Base-by-base conservation (phyloP, 2,797 vertebrate species). In the Hippocampus kuda region DNA sequence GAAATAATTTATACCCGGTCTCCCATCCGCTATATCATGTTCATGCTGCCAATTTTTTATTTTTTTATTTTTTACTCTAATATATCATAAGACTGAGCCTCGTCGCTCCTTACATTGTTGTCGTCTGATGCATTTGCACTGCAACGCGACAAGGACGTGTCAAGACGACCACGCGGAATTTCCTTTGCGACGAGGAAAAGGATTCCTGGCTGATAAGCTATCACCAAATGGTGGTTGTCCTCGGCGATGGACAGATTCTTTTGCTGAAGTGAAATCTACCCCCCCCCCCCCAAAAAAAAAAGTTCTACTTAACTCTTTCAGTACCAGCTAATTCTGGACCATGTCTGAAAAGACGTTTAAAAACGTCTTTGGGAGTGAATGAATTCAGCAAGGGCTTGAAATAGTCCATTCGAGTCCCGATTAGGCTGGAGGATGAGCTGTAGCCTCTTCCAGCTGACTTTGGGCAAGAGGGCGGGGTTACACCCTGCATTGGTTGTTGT, bases 151-250 rank as follows among this genome's bases (percentile, higher is more conserved):
- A 48, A 65, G 63, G 63, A 26, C 44, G 24, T 65, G 38, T 65
- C 63, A 18, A 18, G 42, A 27, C 24, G 24, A 48, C 24, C 44
- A 12, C 62, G 27, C 18, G 63, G 63, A 65, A 65, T 65, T 48
- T 65, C 34, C 63, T 48, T 38, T 9, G 44, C 15, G 24, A 65
- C 44, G 63, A 48, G 42, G 13, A 65, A 65, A 48, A 65, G 15
- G 63, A 65, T 65, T 65, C 44, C 63, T 26, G 24, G 24, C n/a
- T 48, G 63, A 65, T 65, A 65, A 65, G 20, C 42, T 9, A 27
- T 64, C 62, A 26, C 38, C 5, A n/a, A n/a, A 13, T 42, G 2
- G n/a, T 7, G 24, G 6, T 26, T 24, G 63, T 65, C 63, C 63
- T 65, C 16, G 42, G 62, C 12, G 26, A 7, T 2, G 59, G 27